A percentile compares a stretch with the other conserved stretches of the same genome.
Evolutionary conservation across 2,888 invertebrate species (phyloP).

Genomic region (Clanis bilineata): DNA sequence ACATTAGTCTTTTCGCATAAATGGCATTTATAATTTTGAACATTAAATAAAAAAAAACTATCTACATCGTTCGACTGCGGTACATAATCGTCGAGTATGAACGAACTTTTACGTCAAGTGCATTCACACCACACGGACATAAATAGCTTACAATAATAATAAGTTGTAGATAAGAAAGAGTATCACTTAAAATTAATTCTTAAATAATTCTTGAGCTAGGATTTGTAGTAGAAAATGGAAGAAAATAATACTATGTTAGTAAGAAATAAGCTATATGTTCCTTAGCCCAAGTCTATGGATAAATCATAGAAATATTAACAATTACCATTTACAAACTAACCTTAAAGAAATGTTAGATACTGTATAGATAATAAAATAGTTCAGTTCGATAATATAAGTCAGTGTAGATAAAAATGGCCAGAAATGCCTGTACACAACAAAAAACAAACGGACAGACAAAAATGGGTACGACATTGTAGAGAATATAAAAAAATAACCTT

Average conservation of each 20-base stretch:
- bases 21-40: constrained; percentile 79
- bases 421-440: background rate
- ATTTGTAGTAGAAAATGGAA: background rate
- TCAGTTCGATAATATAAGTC: background rate
- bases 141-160: too few relatives aligned
- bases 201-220: background rate
- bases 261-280: background rate
- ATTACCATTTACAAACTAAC: background rate
- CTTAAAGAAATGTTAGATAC: background rate
- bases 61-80: constrained; percentile 37
- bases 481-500: background rate
- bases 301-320: background rate
- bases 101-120: constrained; percentile 20
- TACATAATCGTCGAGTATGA: constrained; percentile 17
- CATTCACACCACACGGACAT: background rate
- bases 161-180: too few relatives aligned
- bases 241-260: background rate
- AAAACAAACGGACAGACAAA: background rate
- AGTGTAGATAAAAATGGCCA: background rate
- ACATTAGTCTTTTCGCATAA: constrained; percentile 77
- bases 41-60: constrained; percentile 58
- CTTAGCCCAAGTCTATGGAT: background rate
- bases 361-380: background rate
- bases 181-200: background rate
- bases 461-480: background rate